These are phyloP conservation scores for Bos javanicus DNA, from an alignment of 2,113 vertebrate genomes.

Conservation along the genomic window DNA sequence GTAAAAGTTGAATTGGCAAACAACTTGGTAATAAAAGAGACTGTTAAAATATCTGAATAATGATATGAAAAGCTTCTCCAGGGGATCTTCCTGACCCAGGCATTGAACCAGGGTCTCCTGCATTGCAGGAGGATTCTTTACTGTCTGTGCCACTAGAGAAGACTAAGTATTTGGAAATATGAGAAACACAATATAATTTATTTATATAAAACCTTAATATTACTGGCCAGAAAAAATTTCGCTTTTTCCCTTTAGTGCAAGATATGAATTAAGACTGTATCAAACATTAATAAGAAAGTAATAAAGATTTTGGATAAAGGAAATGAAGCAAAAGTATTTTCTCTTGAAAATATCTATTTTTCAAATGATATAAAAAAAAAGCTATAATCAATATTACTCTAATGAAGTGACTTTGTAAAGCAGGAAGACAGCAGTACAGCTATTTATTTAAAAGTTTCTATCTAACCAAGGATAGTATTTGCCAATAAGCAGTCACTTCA, in stretches of 20 bases:
- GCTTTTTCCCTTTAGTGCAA: neutral
- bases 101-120: neutral
- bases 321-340: neutral
- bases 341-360: neutral
- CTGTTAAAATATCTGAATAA: neutral
- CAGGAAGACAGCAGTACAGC: fast-evolving
- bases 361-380: neutral
- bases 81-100: neutral
- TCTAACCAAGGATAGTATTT: neutral
- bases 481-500: neutral
- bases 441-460: neutral
- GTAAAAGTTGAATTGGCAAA: neutral
- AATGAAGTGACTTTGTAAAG: neutral
- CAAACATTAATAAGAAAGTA: neutral
- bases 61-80: neutral
- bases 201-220: neutral
- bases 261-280: neutral
- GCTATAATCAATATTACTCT: neutral
- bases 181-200: neutral
- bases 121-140: neutral
- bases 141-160: neutral
- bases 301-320: neutral
- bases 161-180: neutral
- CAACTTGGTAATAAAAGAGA: neutral
- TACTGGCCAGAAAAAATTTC: neutral